Evolutionary conservation across 2,113 vertebrate species (phyloP).

Genomic region (Leptosomus discolor): DNA sequence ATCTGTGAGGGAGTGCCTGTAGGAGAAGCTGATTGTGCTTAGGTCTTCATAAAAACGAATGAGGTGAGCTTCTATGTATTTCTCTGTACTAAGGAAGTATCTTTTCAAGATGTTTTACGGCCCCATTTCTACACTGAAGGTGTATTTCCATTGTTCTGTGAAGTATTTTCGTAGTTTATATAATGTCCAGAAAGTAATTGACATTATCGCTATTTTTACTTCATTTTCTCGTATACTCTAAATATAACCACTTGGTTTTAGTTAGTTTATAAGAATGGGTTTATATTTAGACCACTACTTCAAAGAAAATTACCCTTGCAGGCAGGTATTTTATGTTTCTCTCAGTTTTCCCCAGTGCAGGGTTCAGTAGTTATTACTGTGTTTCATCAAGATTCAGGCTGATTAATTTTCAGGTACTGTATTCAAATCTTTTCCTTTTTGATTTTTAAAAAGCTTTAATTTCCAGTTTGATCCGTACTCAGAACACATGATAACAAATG

Average conservation of each 20-base stretch:
- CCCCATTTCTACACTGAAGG: background rate
- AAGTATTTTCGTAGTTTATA: background rate
- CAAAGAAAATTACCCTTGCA: slow-evolving; percentile 36
- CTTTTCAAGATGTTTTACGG: background rate
- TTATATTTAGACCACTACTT: slow-evolving; percentile 26
- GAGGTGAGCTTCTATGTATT: background rate
- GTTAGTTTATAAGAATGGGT: background rate
- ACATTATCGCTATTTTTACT: background rate
- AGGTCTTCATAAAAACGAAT: background rate
- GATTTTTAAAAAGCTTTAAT: slow-evolving; percentile 66
- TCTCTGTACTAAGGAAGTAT: background rate
- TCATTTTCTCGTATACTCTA: background rate
- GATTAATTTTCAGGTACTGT: slow-evolving; percentile 60
- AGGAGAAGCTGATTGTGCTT: background rate
- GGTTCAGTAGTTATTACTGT: slow-evolving; percentile 66
- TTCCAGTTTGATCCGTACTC: slow-evolving; percentile 52
- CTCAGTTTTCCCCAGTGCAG: slow-evolving; percentile 33
- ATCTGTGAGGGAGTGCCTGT: background rate
- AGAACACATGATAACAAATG: slow-evolving; percentile 28
- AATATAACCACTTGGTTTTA: background rate
- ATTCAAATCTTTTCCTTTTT: slow-evolving; percentile 48
- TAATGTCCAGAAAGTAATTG: background rate
- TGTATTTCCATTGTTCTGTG: background rate
- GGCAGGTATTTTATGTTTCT: slow-evolving; percentile 55
- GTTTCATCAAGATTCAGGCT: slow-evolving; percentile 59